Evolutionary conservation across 2,797 vertebrate species (phyloP), one percentile per base, ranked within the genome.

Genomic region (Lerista edwardsae): DNA sequence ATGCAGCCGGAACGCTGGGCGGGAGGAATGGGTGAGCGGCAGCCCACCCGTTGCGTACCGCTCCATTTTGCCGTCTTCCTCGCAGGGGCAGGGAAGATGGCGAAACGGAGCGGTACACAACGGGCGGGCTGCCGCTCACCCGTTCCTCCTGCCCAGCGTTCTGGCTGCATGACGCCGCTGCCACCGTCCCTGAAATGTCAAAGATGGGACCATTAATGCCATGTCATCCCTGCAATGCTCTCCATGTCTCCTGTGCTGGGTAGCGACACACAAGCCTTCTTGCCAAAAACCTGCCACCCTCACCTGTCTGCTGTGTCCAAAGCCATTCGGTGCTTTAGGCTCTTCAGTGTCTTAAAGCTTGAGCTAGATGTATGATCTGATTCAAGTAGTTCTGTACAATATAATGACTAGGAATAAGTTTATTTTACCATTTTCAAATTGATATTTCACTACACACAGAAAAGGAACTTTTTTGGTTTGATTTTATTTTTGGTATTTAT

Each of bases 351-450:
- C 93, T 91, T 88, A 83, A 90, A 90, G 75, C 90, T 90, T 80
- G 82, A 93, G 85, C 51, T 92, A 93, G 93, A 91, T 93, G 93
- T 92, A 81, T 86, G 86, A 92, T 92, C 91, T 92, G 78, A 88
- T 85, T 85, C 90, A 92, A 87, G 44, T 65, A 36, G 74, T 39
- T 80, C 57, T 94, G 89, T 94, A 92, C 84, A 91, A 84, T 91
- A 93, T 88, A 93, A 92, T 91, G 94, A 92, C 91, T 94, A 94
- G 89, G 94, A 91, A 87, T 93, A 94, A 91, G 92, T 92, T 94
- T 94, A 94, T 93, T 96, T 96, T 95, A 93, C 87, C 91, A 93
- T 93, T 95, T 95, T 95, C 93, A 96, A 95, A 95, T 96, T 93
- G 94, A 94, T 95, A 94, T 95, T 95, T 96, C 95, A 95, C 90